phyloP scores from a whole-genome alignment of 2,797 vertebrate species.

The Enteromius viviparus region DNA sequence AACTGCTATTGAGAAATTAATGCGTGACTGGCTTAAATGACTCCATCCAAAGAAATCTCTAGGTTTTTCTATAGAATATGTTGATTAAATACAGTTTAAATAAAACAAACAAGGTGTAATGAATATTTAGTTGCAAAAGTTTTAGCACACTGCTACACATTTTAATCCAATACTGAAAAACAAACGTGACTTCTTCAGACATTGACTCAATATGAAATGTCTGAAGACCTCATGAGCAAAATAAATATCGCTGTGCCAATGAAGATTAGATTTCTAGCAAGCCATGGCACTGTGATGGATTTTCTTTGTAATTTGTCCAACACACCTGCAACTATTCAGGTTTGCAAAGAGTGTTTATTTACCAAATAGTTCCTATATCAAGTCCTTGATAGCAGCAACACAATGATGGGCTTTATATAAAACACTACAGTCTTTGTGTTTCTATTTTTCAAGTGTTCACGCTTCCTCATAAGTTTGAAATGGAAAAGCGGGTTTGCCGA shows the following conservation, averaged over 20 bases:
- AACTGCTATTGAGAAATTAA: not conserved
- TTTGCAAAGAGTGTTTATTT: not conserved
- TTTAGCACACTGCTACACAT: not conserved
- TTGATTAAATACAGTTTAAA: not conserved
- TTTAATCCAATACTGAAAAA: not conserved
- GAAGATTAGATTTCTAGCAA: slow-evolving; percentile 13
- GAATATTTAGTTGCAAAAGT: not conserved
- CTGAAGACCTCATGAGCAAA: not conserved
- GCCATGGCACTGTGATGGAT: not conserved
- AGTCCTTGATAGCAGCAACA: not conserved
- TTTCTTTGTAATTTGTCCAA: not conserved
- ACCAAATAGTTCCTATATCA: not conserved
- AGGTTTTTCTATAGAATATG: not conserved
- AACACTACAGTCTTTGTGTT: no score
- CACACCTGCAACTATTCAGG: not conserved
- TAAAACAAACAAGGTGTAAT: not conserved
- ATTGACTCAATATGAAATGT: not conserved
- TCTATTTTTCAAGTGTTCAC: no score
- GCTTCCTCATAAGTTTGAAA: no score
- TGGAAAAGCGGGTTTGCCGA: no score
- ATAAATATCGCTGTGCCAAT: not conserved
- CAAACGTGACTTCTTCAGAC: not conserved
- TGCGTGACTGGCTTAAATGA: not conserved
- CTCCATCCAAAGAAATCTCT: not conserved
- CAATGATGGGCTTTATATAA: no score